Conservation (phyloP, 1,140 invertebrate genomes). For the Drepana arcuata region DNA sequence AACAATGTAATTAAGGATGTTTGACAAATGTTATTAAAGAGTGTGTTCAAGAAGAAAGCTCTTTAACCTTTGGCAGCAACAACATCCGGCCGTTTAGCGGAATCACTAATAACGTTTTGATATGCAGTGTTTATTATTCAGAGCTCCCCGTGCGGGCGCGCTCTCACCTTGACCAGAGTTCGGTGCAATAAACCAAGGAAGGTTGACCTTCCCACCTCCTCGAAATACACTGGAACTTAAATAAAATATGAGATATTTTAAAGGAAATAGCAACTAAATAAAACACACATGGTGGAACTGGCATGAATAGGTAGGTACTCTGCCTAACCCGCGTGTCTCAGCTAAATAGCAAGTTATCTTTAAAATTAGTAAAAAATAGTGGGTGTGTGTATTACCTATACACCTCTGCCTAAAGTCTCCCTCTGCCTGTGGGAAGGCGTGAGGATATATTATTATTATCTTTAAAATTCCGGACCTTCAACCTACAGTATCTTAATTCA, state of each 20-base stretch:
- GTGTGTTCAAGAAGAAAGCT: neutral
- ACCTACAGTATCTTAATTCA: too few species aligned
- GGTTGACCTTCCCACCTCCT: conserved; percentile 34
- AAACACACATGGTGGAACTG: too few species aligned
- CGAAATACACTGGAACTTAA: neutral
- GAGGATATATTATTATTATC: too few species aligned
- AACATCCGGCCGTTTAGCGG: conserved; percentile 22
- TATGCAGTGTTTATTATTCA: conserved; percentile 45
- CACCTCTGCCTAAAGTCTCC: neutral
- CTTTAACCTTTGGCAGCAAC: conserved; percentile 15
- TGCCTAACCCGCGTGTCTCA: neutral
- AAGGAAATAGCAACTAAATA: neutral
- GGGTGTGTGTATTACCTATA: neutral
- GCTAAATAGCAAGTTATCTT: neutral
- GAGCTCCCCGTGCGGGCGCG: conserved; percentile 25
- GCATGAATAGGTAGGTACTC: too few species aligned
- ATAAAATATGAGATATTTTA: neutral
- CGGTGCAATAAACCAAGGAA: conserved; percentile 34
- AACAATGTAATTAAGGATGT: neutral
- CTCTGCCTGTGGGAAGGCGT: too few species aligned
- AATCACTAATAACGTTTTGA: conserved; percentile 41
- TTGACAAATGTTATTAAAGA: neutral
- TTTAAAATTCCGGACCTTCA: too few species aligned
- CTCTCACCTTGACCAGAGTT: conserved; percentile 51
- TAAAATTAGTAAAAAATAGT: neutral